A percentile compares a stretch with the other conserved stretches of the same genome.
phyloP scores from a whole-genome alignment of 1,140 invertebrate genomes.

The Sycobia sp. region DNA sequence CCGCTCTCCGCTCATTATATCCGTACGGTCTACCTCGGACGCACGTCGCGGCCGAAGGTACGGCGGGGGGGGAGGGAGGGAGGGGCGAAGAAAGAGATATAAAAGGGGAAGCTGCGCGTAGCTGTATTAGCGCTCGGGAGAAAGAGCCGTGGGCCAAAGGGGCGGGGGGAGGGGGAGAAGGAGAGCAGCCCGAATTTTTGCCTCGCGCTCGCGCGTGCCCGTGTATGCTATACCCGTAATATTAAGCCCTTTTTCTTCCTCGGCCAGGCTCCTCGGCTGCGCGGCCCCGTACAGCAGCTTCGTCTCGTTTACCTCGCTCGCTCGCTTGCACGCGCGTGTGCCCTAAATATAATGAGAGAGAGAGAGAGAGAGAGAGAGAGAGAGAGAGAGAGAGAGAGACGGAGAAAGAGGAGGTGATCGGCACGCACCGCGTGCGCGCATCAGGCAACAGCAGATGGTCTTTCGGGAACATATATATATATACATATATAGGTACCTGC shows the following conservation, averaged over 20 bases:
- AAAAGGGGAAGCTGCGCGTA: background rate
- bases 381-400: background rate
- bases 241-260: conserved; percentile 14
- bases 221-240: no score
- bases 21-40: no score
- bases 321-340: no score
- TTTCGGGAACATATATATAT: no score
- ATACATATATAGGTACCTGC: no score
- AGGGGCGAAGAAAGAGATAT: background rate
- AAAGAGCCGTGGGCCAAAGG: background rate
- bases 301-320: no score
- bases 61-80: background rate
- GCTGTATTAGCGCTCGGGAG: no score
- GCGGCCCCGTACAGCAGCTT: no score
- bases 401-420: background rate
- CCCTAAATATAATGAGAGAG: no score
- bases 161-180: background rate
- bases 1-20: no score
- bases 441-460: no score
- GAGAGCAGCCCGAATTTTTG: conserved; percentile 21
- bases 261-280: background rate
- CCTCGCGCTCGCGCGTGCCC: background rate
- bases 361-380: background rate
- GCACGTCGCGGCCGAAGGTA: background rate
- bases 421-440: no score